Base-by-base conservation (phyloP, 2,888 invertebrate genomes). In the Eubasilissa splendida region DNA sequence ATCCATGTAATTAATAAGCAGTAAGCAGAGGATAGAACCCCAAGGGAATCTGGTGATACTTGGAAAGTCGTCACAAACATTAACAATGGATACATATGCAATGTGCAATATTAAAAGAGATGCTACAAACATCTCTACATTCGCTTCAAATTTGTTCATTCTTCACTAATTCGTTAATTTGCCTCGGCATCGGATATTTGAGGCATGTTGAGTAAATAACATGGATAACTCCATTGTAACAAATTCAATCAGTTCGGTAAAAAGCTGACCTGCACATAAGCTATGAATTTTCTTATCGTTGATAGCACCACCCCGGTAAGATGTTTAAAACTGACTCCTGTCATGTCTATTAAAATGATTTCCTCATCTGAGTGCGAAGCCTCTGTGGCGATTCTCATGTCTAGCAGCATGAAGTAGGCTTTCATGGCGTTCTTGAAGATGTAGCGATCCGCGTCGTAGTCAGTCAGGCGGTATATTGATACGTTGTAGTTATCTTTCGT, bases 391-490 rank as follows among this genome's bases (percentile, higher is more conserved):
- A 95, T 90, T 82, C 95, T 90, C 33, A 93, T 91, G 86, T 95
- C 95, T 5, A 93, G 93, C 68, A 95, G 87, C 92, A 94, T 94
- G 87, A 94, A 94, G 89, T 94, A 94, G 0, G 93, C 91, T 87
- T 94, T 94, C 68, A 94, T 89, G 2, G 92, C 91, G 84, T 94
- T 93, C 58, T 92, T 89, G 87, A 94, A 94, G 85, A 91, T 90
- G 85, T 93, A 94, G 86, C 93, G 86, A 68, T 94, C 93, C 56
- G 93, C 87, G 85, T 94, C 92, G 0, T 89, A 89, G 85, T 93
- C 93, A 77, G 89, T 90, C 52, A 95, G 42, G 42, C 42, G 42
- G 42, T 42, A 42, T 42, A 42, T 42, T 42, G 7, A 5, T 42
- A 42, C 42, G 86, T 93, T 93, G 86, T 93, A 92, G 86, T 94